Conservation (phyloP, 1,140 invertebrate genomes). For the Bombus waltoni region DNA sequence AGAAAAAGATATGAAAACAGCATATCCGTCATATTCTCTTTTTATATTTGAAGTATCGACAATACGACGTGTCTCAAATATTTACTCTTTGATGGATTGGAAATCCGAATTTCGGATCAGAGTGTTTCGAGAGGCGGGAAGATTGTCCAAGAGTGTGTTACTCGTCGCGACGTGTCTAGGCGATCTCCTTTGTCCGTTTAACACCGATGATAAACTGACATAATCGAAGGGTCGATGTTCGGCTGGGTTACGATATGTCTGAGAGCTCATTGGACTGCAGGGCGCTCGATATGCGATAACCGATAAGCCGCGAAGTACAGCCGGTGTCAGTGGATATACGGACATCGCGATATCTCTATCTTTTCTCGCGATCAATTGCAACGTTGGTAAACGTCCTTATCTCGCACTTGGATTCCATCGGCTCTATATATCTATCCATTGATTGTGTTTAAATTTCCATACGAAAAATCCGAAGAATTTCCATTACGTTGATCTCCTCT, state of each 20-base stretch:
- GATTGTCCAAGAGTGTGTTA: constrained; percentile 10
- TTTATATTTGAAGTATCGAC: background rate
- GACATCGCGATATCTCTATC: constrained; percentile 47
- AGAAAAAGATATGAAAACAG: accelerated
- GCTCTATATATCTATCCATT: background rate
- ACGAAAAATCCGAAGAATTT: background rate
- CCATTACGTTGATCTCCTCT: background rate
- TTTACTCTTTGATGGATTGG: background rate
- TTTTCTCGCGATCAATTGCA: constrained; percentile 49
- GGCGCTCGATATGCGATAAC: constrained; percentile 56
- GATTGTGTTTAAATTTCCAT: constrained; percentile 13
- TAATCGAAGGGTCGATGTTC: constrained; percentile 64
- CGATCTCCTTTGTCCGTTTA: constrained; percentile 51
- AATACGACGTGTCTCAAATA: background rate
- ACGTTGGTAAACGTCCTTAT: constrained; percentile 53
- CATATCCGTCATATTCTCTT: background rate
- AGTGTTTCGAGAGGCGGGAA: background rate
- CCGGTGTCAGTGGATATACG: constrained; percentile 42
- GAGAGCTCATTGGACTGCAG: constrained; percentile 45
- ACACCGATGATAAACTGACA: constrained; percentile 55
- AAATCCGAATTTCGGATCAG: background rate
- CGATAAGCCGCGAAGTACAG: constrained; percentile 52
- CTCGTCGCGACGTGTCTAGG: constrained; percentile 14
- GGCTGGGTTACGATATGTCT: constrained; percentile 51
- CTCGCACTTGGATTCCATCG: constrained; percentile 25